Evolutionary conservation across 2,888 invertebrate genomes (phyloP).

Genomic region (Apotomis betuletana): DNA sequence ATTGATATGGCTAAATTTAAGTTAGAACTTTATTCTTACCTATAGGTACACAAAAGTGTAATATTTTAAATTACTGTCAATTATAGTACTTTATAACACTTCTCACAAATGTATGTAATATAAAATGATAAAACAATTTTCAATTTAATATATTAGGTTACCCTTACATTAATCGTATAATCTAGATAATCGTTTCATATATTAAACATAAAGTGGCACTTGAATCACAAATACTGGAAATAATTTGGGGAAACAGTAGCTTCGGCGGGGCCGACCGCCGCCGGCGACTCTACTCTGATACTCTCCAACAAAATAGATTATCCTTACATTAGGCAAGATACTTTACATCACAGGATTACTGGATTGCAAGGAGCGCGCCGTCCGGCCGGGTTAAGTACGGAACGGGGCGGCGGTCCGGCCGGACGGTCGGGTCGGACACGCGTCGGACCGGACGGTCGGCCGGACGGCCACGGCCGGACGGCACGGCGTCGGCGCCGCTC

Average conservation of each 20-base stretch:
- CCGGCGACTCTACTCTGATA: constrained; percentile 66
- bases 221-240: constrained; percentile 91
- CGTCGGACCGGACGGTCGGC: background rate
- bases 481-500: constrained; percentile 50
- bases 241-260: constrained; percentile 85
- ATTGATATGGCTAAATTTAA: constrained; percentile 85
- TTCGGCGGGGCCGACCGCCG: constrained; percentile 69
- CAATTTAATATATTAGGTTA: constrained; percentile 83
- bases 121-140: constrained; percentile 85
- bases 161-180: constrained; percentile 84
- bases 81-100: constrained; percentile 83
- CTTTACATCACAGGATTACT: constrained; percentile 75
- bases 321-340: constrained; percentile 80
- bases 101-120: constrained; percentile 84
- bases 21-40: constrained; percentile 82
- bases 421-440: constrained; percentile 3
- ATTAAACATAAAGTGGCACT: constrained; percentile 91
- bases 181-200: constrained; percentile 85
- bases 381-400: constrained; percentile 45
- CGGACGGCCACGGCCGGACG: constrained; percentile 25
- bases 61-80: constrained; percentile 82
- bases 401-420: background rate
- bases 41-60: constrained; percentile 82
- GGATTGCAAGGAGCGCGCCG: constrained; percentile 58
- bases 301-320: constrained; percentile 76